Evolutionary conservation across 2,888 invertebrate genomes (phyloP), one percentile per base, ranked within the genome.

Genomic region (Drosophila prostipennis): DNA sequence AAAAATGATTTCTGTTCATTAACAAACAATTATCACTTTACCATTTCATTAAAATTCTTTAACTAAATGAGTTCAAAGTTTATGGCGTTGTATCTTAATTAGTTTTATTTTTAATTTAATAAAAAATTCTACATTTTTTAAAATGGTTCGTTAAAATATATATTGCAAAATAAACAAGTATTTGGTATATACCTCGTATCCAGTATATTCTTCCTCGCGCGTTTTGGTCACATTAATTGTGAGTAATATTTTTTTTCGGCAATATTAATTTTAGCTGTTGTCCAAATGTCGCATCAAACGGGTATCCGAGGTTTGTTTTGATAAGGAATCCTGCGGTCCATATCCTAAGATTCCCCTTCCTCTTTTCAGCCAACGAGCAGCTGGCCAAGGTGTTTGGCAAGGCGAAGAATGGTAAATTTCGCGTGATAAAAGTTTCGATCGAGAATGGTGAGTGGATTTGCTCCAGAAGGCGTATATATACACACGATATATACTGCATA

Each of bases 281-380:
- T 57, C 52, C 61, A 23, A 52, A 97, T 97, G 97, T 97, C 97
- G 90, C 97, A 97, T 91, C 97, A 97, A 93, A 97, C 97, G 14
- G 97, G 97, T 91, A 97, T 97, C 79, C 96, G 95, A 94, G 96
- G 97, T 96, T 93, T 70, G 74, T 32, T 8, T n/a, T 23, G 7
- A 2, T 13, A 6, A 6, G 4, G n/a, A 54, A 0, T 0, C 7
- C 42, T n/a, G 40, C 0, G 32, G 45, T 6, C 0, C 1, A 10
- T 0, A 19, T 34, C 7, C 7, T n/a, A 7, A 42, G 1, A 65
- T 14, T 14, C 13, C 23, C 13, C 14, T 60, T 23, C 42, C 2
- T 8, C 2, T 74, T 94, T 94, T 56, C 92, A 98, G 98, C 96
- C 6, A 97, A 97, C 92, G 95, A 96, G 78, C 95, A 95, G 71